Evolutionary conservation across 2,113 vertebrate species (phyloP).

Genomic region (Pionites leucogaster): DNA sequence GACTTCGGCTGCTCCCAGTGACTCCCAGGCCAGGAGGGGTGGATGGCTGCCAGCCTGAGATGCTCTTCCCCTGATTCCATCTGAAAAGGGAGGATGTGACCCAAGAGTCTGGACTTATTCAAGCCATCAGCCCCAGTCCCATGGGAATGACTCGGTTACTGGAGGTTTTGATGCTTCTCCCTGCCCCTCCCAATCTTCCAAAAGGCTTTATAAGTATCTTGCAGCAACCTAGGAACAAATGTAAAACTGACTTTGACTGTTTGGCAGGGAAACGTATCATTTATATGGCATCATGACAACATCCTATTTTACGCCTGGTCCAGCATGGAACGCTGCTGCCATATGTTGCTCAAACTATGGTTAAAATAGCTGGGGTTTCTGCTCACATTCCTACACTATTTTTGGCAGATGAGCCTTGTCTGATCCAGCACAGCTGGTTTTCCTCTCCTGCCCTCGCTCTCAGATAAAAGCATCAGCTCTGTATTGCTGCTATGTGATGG

Average conservation of each 20-base stretch:
- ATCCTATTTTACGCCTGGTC: constrained; percentile 69
- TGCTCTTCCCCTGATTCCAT: constrained; percentile 63
- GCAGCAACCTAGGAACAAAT: constrained; percentile 71
- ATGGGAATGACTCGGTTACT: constrained; percentile 65
- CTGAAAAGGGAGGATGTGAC: constrained; percentile 56
- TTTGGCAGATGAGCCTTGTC: background rate
- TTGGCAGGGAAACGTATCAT: constrained; percentile 69
- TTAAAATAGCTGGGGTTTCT: constrained; percentile 73
- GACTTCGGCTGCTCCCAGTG: constrained; percentile 20
- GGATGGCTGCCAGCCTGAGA: constrained; percentile 59
- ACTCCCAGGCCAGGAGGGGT: background rate
- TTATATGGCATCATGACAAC: constrained; percentile 71
- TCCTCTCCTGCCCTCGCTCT: constrained; percentile 24
- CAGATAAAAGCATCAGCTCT: constrained; percentile 1
- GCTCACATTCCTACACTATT: constrained; percentile 57
- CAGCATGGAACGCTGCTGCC: constrained; percentile 64
- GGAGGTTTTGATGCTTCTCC: constrained; percentile 61
- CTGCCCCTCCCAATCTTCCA: constrained; percentile 48
- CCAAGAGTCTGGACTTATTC: constrained; percentile 62
- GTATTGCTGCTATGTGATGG: background rate
- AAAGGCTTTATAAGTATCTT: constrained; percentile 75
- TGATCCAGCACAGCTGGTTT: constrained; percentile 37
- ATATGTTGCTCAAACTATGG: constrained; percentile 70
- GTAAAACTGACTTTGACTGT: constrained; percentile 67
- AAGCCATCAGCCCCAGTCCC: constrained; percentile 62